A percentile compares a stretch with the other conserved stretches of the same genome.
Conservation (phyloP, 1,140 invertebrate genomes). For the Hyles euphorbiae region DNA sequence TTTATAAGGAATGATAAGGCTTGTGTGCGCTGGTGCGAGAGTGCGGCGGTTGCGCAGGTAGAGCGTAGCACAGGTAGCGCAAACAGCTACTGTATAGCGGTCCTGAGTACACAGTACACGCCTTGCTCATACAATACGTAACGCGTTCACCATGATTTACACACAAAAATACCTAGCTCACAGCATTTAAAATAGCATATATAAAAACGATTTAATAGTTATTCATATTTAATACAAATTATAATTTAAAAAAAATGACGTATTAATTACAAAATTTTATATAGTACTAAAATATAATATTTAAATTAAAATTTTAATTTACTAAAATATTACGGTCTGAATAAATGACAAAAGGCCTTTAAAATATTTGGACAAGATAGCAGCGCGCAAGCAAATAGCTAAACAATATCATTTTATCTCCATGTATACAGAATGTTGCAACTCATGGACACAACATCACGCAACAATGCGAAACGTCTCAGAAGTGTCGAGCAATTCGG, state of each 20-base stretch:
- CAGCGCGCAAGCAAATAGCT: too few relatives aligned
- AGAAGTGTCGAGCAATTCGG: conserved; percentile 30
- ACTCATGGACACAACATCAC: conserved; percentile 23
- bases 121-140: conserved; percentile 38
- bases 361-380: too few relatives aligned
- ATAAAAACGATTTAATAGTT: too few relatives aligned
- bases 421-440: neutral
- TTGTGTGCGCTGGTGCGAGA: conserved; percentile 42
- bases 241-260: too few relatives aligned
- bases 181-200: too few relatives aligned
- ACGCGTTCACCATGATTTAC: conserved; percentile 22
- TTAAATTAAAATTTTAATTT: too few relatives aligned
- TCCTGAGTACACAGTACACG: conserved; percentile 68
- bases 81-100: conserved; percentile 55
- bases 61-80: conserved; percentile 66
- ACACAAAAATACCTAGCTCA: neutral
- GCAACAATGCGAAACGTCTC: conserved; percentile 48
- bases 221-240: too few relatives aligned
- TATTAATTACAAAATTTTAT: too few relatives aligned
- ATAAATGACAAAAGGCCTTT: too few relatives aligned
- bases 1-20: conserved; percentile 64
- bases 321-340: too few relatives aligned
- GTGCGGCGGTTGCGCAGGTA: conserved; percentile 37
- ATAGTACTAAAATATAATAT: too few relatives aligned
- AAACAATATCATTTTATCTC: too few relatives aligned